These are phyloP conservation scores for Rallus crepitans DNA, from an alignment of 2,797 vertebrate genomes.

Conservation along the genomic window DNA sequence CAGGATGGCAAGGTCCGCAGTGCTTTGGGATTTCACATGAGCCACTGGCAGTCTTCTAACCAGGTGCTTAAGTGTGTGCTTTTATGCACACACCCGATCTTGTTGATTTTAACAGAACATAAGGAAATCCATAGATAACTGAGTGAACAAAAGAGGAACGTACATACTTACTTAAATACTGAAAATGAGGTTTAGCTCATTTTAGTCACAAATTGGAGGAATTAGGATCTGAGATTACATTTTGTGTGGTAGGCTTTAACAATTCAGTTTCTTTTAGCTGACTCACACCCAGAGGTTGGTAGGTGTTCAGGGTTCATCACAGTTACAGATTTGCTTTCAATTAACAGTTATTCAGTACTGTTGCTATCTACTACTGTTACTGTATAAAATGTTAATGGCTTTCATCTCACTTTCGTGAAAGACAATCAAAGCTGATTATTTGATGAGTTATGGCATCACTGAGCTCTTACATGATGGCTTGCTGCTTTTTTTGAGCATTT, in stretches of 20 bases:
- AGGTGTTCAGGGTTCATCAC: neutral
- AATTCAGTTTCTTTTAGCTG: neutral
- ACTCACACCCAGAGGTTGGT: neutral
- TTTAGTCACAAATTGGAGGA: neutral
- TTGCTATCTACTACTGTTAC: neutral
- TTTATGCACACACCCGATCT: neutral
- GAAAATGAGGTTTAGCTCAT: neutral
- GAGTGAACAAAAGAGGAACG: neutral
- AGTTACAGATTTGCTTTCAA: constrained; percentile 23
- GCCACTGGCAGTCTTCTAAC: neutral
- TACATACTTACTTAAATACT: neutral
- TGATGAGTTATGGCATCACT: constrained; percentile 27
- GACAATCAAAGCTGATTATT: constrained; percentile 49
- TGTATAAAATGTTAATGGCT: neutral
- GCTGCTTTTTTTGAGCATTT: neutral
- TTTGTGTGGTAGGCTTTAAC: neutral
- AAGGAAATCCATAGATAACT: neutral
- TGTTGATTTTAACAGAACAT: neutral
- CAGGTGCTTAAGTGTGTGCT: neutral
- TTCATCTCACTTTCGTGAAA: constrained; percentile 40
- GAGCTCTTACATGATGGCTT: neutral
- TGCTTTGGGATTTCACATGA: neutral
- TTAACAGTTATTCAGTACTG: constrained; percentile 10
- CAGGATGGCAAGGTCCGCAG: neutral
- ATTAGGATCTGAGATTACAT: neutral